Base-by-base conservation (phyloP, 2,888 invertebrate species). In the Magallana nippona region DNA sequence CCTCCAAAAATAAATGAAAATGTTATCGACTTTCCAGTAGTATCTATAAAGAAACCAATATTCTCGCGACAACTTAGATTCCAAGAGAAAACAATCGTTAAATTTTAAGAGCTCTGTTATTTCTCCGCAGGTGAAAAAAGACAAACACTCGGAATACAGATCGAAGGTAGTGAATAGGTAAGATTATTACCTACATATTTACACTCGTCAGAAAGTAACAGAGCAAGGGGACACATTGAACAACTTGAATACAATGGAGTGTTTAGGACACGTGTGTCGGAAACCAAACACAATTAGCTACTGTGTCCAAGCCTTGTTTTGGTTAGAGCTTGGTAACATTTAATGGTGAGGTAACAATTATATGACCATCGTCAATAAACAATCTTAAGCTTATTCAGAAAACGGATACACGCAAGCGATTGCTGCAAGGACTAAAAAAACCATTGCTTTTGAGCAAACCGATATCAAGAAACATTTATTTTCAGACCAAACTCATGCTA, bases 1-100 rank as follows among this genome's bases (percentile, higher is more conserved):
- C 27, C 15, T 27, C 27, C 15, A 27, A 15, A 27, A 60, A 10
- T 17, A 60, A 19, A 22, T 27, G 32, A 71, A 32, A 22, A 13
- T 22, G 27, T 5, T 71, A 71, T 27, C 27, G 71, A 71, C 71
- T 71, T 71, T 71, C 13, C 19, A 22, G 27, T 22, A 10, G 71
- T 71, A 71, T 71, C 71, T 15, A 71, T 71, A 15, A 71, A 71
- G 71, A 71, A 71, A 22, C 71, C 71, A 32, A 71, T 71, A 71
- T 32, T 71, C 32, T 22, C 27, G 71, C 27, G 15, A 71, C 71
- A 71, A 71, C 71, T 71, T 71, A 71, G 11, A 71, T 22, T 22
- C 71, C 22, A 71, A 32, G 22, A 27, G 32, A 71, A 71, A 71
- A 71, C 71, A 71, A 71, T 71, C 71, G 71, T 71, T 27, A 27